Percentiles rank a stretch among this genome's conserved stretches.
Conservation (phyloP, 2,888 invertebrate species). For the Agrochola circellaris region DNA sequence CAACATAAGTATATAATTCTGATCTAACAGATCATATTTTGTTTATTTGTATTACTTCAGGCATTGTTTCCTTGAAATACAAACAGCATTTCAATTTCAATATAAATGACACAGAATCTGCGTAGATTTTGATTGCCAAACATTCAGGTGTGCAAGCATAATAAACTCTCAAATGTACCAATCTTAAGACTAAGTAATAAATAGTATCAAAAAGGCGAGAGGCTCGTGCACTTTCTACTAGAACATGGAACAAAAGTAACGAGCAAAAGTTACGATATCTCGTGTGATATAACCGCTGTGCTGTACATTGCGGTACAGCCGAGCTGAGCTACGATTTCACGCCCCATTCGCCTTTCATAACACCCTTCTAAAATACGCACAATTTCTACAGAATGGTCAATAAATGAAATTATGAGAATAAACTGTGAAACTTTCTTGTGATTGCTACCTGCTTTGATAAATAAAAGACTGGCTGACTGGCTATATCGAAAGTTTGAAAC, state of each 20-base stretch:
- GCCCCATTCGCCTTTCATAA: conserved; percentile 79
- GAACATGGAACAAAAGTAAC: conserved; percentile 82
- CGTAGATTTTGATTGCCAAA: conserved; percentile 36
- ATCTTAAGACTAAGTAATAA: conserved; percentile 74
- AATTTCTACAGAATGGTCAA: conserved; percentile 32
- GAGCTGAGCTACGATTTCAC: conserved; percentile 76
- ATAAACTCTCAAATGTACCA: conserved; percentile 47
- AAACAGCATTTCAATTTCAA: conserved; percentile 9
- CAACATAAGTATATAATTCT: neutral
- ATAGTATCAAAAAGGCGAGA: conserved; percentile 84
- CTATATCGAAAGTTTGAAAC: conserved; percentile 39
- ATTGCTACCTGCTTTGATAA: conserved; percentile 42
- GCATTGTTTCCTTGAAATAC: neutral
- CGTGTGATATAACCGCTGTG: conserved; percentile 84
- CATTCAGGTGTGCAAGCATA: conserved; percentile 34
- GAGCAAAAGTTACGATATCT: conserved; percentile 87
- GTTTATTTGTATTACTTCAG: neutral
- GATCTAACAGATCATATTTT: neutral
- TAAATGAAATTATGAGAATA: conserved; percentile 23
- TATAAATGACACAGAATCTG: conserved; percentile 8
- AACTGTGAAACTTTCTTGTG: conserved; percentile 43
- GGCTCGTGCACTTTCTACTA: conserved; percentile 86
- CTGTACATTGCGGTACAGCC: conserved; percentile 70
- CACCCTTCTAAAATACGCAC: conserved; percentile 72
- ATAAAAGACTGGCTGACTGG: conserved; percentile 29